Base-by-base conservation (phyloP, 2,113 vertebrate species). In the Oxyruncus cristatus region DNA sequence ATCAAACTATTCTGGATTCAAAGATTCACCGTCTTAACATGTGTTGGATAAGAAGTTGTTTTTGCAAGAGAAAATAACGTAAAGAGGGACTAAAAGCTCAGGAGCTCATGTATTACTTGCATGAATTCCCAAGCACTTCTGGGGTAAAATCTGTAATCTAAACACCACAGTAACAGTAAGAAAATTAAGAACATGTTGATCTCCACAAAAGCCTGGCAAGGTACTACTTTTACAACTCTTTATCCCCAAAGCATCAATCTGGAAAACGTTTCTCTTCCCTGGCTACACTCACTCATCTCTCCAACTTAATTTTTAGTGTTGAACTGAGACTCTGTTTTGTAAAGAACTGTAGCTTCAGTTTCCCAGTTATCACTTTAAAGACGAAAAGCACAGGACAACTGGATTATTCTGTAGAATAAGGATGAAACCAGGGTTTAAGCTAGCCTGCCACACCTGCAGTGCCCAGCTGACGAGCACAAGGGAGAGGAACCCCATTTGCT, bases 391-490 rank as follows among this genome's bases (percentile, higher is more conserved):
- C 55, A 80, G 35, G 39, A 75, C 39, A 91, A 82, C 23, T 47
- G 49, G 63, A 95, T 72, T 86, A 83, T 50, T 91, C 86, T 73
- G 72, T 4, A 66, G 87, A 81, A 39, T 70, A 74, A 81, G 53
- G 79, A 80, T 68, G 65, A 95, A 95, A 93, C 44, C 27, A 79
- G 88, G 85, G 49, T 89, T 91, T 89, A 72, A 89, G 5, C 19
- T 65, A 71, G 28, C 56, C 88, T 92, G 91, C 86, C 88, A 95
- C 96, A 97, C 95, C 96, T 97, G 96, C 93, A 93, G 81, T 68
- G 78, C 89, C 97, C 96, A 97, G 96, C 94, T 95, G 95, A 97
- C 71, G 88, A 88, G 94, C 78, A 87, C 61, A 56, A 88, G 59
- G 71, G 76, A 97, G 78, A 95, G 67, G 73, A 91, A 86, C 11